Conservation (phyloP, 2,797 vertebrate genomes). For the Tinamus major region DNA sequence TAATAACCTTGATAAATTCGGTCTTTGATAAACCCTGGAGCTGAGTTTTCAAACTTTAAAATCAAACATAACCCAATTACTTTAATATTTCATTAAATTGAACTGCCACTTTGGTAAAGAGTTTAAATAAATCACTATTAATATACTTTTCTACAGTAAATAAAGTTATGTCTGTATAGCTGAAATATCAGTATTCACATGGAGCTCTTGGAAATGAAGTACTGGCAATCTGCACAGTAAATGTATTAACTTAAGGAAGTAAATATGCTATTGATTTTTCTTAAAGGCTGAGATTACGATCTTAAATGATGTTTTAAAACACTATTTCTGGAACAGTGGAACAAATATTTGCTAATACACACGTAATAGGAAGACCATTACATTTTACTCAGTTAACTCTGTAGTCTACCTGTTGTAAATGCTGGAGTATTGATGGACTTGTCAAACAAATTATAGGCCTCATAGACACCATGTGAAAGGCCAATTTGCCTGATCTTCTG, state of each 20-base stretch:
- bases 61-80: constrained; percentile 77
- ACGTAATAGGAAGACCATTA: not conserved
- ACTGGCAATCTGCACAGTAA: constrained; percentile 8
- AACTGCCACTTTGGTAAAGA: constrained; percentile 70
- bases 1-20: constrained; percentile 73
- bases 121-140: constrained; percentile 80
- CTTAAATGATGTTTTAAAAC: not conserved
- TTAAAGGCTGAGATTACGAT: constrained; percentile 4
- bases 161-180: constrained; percentile 68
- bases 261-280: constrained; percentile 34
- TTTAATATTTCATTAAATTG: constrained; percentile 73
- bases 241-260: constrained; percentile 46
- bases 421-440: not conserved
- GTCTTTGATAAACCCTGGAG: constrained; percentile 63
- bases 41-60: constrained; percentile 71
- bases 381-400: not conserved
- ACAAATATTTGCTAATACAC: constrained; percentile 11
- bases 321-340: not conserved
- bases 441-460: not conserved
- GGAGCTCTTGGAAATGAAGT: constrained; percentile 57
- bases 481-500: not conserved
- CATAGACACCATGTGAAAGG: not conserved
- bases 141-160: constrained; percentile 74
- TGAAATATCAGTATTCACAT: constrained; percentile 68
- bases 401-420: not conserved